These are phyloP conservation scores for Apeltes quadracus DNA, from an alignment of 2,113 vertebrate species.

Conservation along the genomic window DNA sequence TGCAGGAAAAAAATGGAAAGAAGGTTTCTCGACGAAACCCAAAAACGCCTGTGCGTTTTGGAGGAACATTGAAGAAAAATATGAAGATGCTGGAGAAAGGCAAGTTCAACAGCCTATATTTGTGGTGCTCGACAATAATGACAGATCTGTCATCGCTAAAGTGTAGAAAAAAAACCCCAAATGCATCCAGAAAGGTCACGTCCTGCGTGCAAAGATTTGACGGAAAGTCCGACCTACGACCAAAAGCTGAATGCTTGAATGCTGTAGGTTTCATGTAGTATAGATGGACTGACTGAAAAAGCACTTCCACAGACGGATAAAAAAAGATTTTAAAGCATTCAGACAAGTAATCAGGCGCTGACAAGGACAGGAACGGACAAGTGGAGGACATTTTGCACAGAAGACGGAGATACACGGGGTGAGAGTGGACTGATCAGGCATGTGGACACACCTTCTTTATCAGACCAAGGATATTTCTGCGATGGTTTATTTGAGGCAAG, in stretches of 20 bases:
- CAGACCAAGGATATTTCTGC: slow-evolving; percentile 96
- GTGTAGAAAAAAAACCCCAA: slow-evolving; percentile 20
- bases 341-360: slow-evolving; percentile 1
- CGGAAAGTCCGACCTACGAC: not conserved
- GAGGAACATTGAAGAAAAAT: not conserved
- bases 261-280: slow-evolving; percentile 3
- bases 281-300: not conserved
- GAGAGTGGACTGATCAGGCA: not conserved
- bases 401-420: not conserved
- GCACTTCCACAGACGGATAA: not conserved
- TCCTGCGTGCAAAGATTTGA: slow-evolving; percentile 25
- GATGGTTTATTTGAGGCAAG: slow-evolving; percentile 96
- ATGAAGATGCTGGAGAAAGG: not conserved
- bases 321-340: not conserved
- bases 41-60: not conserved
- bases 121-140: slow-evolving; percentile 8
- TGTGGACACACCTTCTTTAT: slow-evolving; percentile 90
- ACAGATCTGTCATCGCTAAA: not conserved
- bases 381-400: not conserved
- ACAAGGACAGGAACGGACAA: slow-evolving; percentile 3
- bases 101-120: not conserved
- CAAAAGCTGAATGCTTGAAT: not conserved
- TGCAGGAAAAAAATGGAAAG: not conserved
- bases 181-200: slow-evolving; percentile 37
- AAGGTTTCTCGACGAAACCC: too few relatives aligned